Evolutionary conservation across 2,888 invertebrate species (phyloP).

Genomic region (Trisateles emortualis): DNA sequence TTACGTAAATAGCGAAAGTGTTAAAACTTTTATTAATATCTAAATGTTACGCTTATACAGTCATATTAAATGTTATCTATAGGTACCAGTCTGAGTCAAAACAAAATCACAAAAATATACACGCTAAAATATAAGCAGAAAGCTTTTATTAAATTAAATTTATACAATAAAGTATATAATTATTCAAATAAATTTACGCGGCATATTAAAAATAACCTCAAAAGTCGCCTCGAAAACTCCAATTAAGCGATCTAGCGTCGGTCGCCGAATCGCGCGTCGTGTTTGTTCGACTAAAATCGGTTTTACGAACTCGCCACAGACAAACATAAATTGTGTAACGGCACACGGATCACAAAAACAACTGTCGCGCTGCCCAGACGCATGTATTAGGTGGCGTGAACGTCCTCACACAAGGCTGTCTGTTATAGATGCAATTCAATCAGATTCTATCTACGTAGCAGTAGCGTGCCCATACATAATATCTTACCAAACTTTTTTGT

Average conservation of each 20-base stretch:
- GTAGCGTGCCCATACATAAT: conserved; percentile 36
- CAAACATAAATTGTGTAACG: conserved; percentile 47
- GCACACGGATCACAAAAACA: conserved; percentile 49
- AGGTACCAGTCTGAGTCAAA: no score
- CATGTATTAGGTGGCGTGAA: conserved; percentile 66
- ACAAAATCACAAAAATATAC: not conserved
- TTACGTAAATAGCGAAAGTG: no score
- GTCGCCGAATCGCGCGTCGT: not conserved
- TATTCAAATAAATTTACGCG: conserved; percentile 7
- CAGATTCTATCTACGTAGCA: conserved; percentile 45
- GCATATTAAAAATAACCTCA: not conserved
- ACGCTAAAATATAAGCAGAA: not conserved
- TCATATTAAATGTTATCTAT: no score
- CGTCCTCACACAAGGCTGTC: conserved; percentile 72
- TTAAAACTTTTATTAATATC: no score
- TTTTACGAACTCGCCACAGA: conserved; percentile 23
- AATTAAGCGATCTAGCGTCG: no score
- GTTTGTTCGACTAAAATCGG: conserved; percentile 31
- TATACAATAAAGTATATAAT: not conserved
- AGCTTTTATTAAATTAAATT: not conserved
- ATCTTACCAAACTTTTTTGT: conserved; percentile 27
- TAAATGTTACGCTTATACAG: no score
- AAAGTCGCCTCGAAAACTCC: not conserved
- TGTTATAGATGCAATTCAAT: conserved; percentile 57
- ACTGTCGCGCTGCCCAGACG: conserved; percentile 55